Conservation (phyloP, 2,113 vertebrate genomes). For the Orcinus orca region DNA sequence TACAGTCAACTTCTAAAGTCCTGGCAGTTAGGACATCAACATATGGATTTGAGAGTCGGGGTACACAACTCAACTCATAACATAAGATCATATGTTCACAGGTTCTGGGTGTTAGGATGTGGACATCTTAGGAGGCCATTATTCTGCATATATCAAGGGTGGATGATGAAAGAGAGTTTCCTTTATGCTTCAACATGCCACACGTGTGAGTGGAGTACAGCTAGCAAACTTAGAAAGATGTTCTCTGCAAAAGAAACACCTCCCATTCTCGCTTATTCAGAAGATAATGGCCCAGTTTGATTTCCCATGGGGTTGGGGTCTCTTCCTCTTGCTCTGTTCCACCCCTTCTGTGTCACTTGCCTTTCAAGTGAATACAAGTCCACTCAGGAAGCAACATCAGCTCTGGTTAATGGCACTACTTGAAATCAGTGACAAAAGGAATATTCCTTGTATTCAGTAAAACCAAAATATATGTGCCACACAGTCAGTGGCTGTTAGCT, state of each 20-base stretch:
- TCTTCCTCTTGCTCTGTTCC: not conserved
- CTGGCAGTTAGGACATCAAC: not conserved
- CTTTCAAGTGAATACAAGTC: not conserved
- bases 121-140: not conserved
- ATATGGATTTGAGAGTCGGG: not conserved
- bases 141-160: not conserved
- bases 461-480: not conserved
- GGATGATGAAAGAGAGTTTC: not conserved
- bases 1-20: not conserved
- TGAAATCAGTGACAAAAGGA: not conserved
- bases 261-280: not conserved
- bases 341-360: not conserved
- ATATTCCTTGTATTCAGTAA: not conserved
- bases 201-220: no score
- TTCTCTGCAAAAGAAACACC: not conserved
- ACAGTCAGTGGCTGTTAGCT: not conserved
- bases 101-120: not conserved
- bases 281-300: not conserved
- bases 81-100: not conserved
- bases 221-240: not conserved
- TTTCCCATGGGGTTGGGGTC: not conserved
- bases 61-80: not conserved
- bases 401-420: not conserved
- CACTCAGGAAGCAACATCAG: not conserved
- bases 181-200: not conserved